These are phyloP conservation scores for Acrocephalus arundinaceus DNA, from an alignment of 2,113 vertebrate genomes.

Conservation along the genomic window DNA sequence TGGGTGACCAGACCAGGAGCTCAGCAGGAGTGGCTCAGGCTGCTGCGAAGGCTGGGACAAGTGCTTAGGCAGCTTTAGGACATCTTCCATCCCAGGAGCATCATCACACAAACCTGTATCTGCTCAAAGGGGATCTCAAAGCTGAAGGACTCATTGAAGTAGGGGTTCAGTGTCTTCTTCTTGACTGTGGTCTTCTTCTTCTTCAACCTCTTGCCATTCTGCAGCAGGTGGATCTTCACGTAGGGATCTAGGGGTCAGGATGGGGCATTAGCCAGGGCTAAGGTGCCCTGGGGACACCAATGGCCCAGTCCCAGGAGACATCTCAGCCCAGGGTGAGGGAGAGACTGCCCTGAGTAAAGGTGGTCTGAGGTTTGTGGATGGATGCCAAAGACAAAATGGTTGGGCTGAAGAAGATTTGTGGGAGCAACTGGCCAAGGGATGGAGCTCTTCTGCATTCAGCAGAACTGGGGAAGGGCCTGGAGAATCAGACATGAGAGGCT, in stretches of 20 bases:
- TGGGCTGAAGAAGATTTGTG: not conserved
- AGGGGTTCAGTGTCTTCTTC: slow-evolving; percentile 97
- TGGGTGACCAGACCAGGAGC: not conserved
- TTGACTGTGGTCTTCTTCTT: slow-evolving; percentile 99
- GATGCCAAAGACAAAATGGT: not conserved
- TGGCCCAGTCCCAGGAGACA: not conserved
- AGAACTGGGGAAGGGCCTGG: not conserved
- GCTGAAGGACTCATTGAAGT: slow-evolving; percentile 98
- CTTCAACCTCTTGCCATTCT: slow-evolving; percentile 95
- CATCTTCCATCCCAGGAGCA: not conserved
- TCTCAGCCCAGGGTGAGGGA: not conserved
- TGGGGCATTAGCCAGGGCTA: not conserved
- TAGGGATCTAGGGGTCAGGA: slow-evolving; percentile 85
- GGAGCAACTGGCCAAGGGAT: not conserved
- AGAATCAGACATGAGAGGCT: not conserved
- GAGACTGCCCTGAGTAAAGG: not conserved
- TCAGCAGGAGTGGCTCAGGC: not conserved
- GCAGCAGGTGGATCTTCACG: slow-evolving; percentile 96
- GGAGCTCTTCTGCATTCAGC: not conserved
- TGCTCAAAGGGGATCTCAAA: slow-evolving; percentile 98
- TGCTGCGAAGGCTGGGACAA: not conserved
- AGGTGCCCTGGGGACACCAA: not conserved
- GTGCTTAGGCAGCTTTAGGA: not conserved
- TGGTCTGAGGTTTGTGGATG: not conserved
- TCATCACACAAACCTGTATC: slow-evolving; percentile 83